phyloP scores from a whole-genome alignment of 2,797 vertebrate genomes.

The Onychomys leucogaster region DNA sequence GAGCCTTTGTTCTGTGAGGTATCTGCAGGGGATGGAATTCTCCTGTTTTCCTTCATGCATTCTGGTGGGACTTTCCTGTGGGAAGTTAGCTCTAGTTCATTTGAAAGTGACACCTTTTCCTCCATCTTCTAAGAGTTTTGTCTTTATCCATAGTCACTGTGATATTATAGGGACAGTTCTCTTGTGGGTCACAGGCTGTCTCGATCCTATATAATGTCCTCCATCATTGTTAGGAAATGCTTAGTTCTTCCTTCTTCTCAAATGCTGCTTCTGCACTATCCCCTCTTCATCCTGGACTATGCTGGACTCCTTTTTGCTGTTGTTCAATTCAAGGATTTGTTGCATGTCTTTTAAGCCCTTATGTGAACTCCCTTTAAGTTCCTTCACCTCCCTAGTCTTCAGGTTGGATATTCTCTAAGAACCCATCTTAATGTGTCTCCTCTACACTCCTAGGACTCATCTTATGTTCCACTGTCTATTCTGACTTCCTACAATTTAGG shows the following conservation, averaged over 20 bases:
- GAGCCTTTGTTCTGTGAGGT: background rate
- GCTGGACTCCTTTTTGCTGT: background rate
- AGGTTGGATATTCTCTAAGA: background rate
- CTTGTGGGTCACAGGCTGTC: background rate
- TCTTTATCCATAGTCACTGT: background rate
- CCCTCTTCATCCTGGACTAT: background rate
- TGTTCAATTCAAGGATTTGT: background rate
- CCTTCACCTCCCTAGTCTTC: background rate
- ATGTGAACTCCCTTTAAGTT: background rate
- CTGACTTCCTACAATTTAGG: background rate
- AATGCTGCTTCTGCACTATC: background rate
- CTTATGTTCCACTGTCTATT: too few species aligned
- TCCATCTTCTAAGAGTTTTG: background rate
- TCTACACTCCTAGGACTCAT: background rate
- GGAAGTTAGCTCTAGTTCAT: background rate
- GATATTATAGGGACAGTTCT: background rate
- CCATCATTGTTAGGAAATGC: background rate
- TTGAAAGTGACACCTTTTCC: background rate
- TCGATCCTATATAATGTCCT: background rate
- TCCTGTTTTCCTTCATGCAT: background rate
- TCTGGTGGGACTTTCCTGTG: background rate
- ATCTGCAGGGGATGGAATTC: background rate
- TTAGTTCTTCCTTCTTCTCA: background rate
- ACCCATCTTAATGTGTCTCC: background rate
- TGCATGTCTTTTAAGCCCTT: background rate